phyloP scores from a whole-genome alignment of 2,797 vertebrate species.

The Syngnathus acus region DNA sequence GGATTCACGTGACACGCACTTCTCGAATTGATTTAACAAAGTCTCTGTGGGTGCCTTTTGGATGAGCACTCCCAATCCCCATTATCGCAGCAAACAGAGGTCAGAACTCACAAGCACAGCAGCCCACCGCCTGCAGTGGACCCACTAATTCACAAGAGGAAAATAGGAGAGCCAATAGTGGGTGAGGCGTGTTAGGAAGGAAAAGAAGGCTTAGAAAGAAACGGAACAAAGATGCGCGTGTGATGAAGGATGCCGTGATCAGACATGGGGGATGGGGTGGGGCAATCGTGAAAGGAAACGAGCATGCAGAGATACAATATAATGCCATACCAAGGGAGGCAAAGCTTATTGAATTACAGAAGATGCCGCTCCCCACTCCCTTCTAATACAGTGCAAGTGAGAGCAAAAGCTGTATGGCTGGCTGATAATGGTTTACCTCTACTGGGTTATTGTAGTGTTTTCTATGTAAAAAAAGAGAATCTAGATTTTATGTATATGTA shows the following conservation, averaged over 20 bases:
- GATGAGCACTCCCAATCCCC: constrained; percentile 40
- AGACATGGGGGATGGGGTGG: constrained; percentile 8
- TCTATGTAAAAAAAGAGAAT: too few relatives aligned
- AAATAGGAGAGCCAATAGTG: constrained; percentile 2
- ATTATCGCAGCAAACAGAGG: constrained; percentile 54
- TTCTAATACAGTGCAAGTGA: not conserved
- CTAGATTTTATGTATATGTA: too few relatives aligned
- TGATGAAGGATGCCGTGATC: constrained; percentile 18
- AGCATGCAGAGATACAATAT: constrained; percentile 12
- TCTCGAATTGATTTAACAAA: constrained; percentile 47
- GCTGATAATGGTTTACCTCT: not conserved
- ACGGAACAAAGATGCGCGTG: not conserved
- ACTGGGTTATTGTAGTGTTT: too few relatives aligned
- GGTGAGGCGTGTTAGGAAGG: not conserved
- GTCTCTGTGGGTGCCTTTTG: constrained; percentile 30
- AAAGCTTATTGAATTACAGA: constrained; percentile 27
- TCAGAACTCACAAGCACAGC: constrained; percentile 18
- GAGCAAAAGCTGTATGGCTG: constrained; percentile 1
- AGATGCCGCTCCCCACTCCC: constrained; percentile 8
- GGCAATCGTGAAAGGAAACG: constrained; percentile 15
- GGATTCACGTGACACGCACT: constrained; percentile 28
- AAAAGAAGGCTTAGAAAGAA: constrained; percentile 5
- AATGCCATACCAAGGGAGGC: constrained; percentile 22
- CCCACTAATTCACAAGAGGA: constrained; percentile 30
- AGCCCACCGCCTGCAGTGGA: constrained; percentile 5